Evolutionary conservation across 2,797 vertebrate genomes (phyloP), one percentile per base, ranked within the genome.

Genomic region (Kryptolebias ocellatus): DNA sequence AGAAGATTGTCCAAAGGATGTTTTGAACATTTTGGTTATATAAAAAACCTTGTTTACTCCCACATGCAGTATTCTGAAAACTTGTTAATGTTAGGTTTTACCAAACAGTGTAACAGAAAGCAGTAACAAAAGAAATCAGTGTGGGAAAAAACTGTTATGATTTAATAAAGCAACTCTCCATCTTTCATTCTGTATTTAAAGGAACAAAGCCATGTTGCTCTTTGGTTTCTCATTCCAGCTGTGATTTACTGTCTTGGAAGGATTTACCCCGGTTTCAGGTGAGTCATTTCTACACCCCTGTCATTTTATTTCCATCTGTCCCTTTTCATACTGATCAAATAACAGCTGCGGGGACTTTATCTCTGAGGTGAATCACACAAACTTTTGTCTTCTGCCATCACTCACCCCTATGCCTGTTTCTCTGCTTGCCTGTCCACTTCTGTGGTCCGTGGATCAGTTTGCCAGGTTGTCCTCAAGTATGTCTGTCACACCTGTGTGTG

Each of bases 301-400:
- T 59, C 53, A n/a, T 69, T 87, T 86, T 78, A 89, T 86, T 85
- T 55, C 72, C 79, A 57, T 67, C 74, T 31, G 18, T 71, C 67
- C 53, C 60, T 37, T 74, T 29, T 71, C 56, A 54, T 27, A 37
- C 80, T n/a, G 84, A 89, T 91, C 91, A 60, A 78, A 90, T 92
- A 79, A 86, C 89, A 78, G 84, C 73, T 60, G 53, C 63, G 63
- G 64, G 34, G 28, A 60, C 15, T 73, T 79, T 81, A 85, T 86
- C 83, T 83, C 16, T 18, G 42, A 53, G 62, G 53, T 52, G 79
- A 83, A 85, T 87, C 84, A 89, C 83, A 66, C 70, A 70, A 55
- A 64, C 56, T 78, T 89, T 90, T 90, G 87, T 88, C 64, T 63
- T 52, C 67, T 24, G 56, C 64, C 18, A 28, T 74, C 73, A 53